Base-by-base conservation (phyloP, 1,140 invertebrate genomes). In the Caenorhabditis tropicalis region DNA sequence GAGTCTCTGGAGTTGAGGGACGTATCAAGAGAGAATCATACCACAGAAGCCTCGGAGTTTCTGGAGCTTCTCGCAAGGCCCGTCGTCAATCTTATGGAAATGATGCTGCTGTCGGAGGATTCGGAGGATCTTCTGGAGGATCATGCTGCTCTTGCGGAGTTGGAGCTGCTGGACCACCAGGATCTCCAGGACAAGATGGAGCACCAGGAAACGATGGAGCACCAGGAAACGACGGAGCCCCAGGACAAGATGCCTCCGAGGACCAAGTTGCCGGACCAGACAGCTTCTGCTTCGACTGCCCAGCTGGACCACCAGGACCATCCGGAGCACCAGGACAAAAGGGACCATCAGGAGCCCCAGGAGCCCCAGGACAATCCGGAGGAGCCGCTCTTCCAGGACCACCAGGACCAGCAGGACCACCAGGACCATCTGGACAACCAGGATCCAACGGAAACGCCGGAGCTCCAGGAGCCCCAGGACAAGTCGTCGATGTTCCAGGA, bases 201-300 rank as follows among this genome's bases (percentile, higher is more conserved):
- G 60, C 70, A 10, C 84, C 79, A 81, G 84, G 31, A 65, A 86
- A 60, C 36, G 74, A 80, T 65, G 82, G 82, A 46, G 39, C 56
- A 0, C 60, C 86, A 39, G 83, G 65, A 51, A 31, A 27, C 19
- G 29, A 43, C 21, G 86, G 83, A 79, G 21, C 51, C 49, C 79
- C 79, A 58, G 84, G 79, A 46, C 79, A 56, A 36, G 81, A 85
- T 70, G 84, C 56, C 33, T 29, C 79, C 19, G 51, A 81, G 15
- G 82, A 84, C 39, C 7, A 29, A 19, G 31, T 36, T 46, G 83
- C 82, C 33, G 43, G 56, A 21, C 58, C 85, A 58, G 81, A 79
- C 70, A 81, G 83, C 43, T 84, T 84, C 82, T 86, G 85, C 85
- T 86, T 86, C 48, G 82, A 84, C 31, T 86, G 85, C 85, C 85